phyloP scores from a whole-genome alignment of 2,888 invertebrate species.

The Mimas tiliae region DNA sequence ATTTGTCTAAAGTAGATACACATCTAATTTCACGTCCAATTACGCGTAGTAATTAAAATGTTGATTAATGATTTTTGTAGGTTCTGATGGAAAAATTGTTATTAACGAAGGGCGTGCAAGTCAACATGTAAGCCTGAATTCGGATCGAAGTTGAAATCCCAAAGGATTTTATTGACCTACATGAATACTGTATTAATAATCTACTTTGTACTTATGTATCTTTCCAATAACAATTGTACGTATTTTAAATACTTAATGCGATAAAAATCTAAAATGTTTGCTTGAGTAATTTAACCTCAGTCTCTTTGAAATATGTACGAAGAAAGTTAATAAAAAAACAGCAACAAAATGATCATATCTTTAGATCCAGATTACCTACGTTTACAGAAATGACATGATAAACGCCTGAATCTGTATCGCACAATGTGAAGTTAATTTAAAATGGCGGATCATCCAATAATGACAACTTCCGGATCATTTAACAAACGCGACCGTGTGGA shows the following conservation, averaged over 20 bases:
- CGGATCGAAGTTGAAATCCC: background rate
- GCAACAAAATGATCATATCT: too few species aligned
- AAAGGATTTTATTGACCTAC: background rate
- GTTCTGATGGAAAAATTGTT: background rate
- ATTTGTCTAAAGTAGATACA: background rate
- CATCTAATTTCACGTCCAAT: background rate
- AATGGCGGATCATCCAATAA: conserved; percentile 53
- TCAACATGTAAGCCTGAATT: background rate
- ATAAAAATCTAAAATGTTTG: too few species aligned
- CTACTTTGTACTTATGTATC: too few species aligned
- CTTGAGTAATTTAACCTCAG: too few species aligned
- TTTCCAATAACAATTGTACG: too few species aligned
- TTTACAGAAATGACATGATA: background rate
- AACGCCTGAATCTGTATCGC: background rate
- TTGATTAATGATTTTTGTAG: background rate
- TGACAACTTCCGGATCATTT: conserved; percentile 65
- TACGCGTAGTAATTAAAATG: background rate
- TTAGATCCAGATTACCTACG: too few species aligned
- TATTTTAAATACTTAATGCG: too few species aligned
- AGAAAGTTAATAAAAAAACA: too few species aligned
- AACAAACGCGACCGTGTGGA: conserved; percentile 49
- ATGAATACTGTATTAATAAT: too few species aligned
- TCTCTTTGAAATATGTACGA: too few species aligned
- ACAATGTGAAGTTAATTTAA: conserved; percentile 8
- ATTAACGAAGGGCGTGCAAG: background rate